Evolutionary conservation across 2,888 invertebrate genomes (phyloP), one percentile per base, ranked within the genome.

Genomic region (Phania funesta): DNA sequence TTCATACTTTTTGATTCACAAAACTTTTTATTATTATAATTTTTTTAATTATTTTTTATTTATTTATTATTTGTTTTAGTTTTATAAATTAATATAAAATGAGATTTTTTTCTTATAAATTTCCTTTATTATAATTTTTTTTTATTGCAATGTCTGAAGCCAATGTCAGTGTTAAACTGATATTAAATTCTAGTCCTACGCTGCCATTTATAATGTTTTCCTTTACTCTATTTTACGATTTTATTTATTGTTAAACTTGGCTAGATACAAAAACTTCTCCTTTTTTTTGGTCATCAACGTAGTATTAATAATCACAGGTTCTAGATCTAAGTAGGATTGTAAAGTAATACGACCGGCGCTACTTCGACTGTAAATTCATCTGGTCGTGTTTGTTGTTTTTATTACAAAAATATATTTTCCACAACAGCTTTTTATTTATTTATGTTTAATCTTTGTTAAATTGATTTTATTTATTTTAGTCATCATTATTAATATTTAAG

Each of bases 91-190:
- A 38, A 8, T 18, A 52, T 13, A 3, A 24, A 46, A 26, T n/a
- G 26, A 64, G 62, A 56, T 65, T 52, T 58, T 35, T 11, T 67
- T 38, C n/a, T 13, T 3, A 24, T 58, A 13, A 38, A 64, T 67
- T 79, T 73, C 38, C 65, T 70, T 79, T 4, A 56, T 82, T 50
- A 24, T 13, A 5, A 29, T 20, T 18, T 54, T 71, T 74, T 50
- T 35, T 54, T 50, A 56, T 86, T 85, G 88, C 88, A 86, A 88
- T 85, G 88, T 87, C 87, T 86, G 86, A 86, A 86, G n/a, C 87
- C 89, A 88, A 87, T 89, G 88, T 88, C 88, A 89, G 88, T 89
- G 88, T 83, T 88, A 88, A 89, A 89, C 89, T 89, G 89, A 88
- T 86, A 86, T 86, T 87, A 86, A 86, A 85, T 87, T 87, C 86